Percentiles rank a stretch among this genome's conserved stretches.
Evolutionary conservation across 53 echinoderm and acorn worm species (phyloP).

Genomic region (Holothuria scabra): DNA sequence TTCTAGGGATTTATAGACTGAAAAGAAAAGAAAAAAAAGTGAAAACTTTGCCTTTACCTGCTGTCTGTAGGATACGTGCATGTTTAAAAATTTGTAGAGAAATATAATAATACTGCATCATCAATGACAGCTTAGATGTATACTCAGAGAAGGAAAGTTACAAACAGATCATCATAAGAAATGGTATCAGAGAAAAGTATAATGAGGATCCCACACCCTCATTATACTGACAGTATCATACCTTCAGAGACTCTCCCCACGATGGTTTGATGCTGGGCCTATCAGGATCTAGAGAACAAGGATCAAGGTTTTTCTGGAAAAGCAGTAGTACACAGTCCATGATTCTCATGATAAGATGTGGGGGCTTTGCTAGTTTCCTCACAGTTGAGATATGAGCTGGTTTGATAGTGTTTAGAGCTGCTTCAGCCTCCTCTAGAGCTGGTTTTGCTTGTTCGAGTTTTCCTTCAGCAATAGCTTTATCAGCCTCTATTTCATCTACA

Average conservation of each 20-base stretch:
- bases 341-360: conserved; percentile 99
- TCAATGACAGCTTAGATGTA: no score
- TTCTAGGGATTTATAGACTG: no score
- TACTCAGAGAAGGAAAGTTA: no score
- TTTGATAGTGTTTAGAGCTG: conserved; percentile 94
- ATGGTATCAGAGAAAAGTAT: no score
- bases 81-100: no score
- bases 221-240: conserved; percentile 20
- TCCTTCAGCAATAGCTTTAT: conserved; percentile 77
- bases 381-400: conserved; percentile 97
- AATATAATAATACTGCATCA: no score
- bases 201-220: no score
- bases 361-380: conserved; percentile 95
- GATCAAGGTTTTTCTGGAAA: conserved; percentile 83
- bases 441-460: conserved; percentile 95
- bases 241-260: conserved; percentile 96
- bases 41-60: no score
- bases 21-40: no score
- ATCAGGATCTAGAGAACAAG: conserved; percentile 72
- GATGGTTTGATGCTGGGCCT: conserved; percentile 87
- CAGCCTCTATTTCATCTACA: conserved; percentile 94
- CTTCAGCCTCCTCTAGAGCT: conserved; percentile 91
- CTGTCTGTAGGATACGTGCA: no score
- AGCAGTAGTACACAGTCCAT: conserved; percentile 93
- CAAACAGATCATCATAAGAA: no score